A percentile compares a stretch with the other conserved stretches of the same genome.
These are phyloP conservation scores for Seriola dumerili DNA, from an alignment of 2,113 vertebrate species.

Conservation along the genomic window DNA sequence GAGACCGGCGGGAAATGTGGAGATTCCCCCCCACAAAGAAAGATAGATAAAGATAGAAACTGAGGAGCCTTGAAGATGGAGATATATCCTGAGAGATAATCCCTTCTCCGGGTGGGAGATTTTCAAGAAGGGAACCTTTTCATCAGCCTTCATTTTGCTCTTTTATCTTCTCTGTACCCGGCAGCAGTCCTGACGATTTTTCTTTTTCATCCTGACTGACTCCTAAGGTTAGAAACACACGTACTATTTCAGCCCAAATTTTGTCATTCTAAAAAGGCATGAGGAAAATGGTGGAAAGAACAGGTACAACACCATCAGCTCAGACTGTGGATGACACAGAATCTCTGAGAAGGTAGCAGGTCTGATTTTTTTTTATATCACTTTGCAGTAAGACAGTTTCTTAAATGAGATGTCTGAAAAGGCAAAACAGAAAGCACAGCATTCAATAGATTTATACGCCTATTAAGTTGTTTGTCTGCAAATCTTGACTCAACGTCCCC, in stretches of 20 bases:
- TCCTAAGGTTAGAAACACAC: constrained; percentile 37
- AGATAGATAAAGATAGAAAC: constrained; percentile 37
- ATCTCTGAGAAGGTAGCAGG: neutral
- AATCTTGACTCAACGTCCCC: constrained; percentile 49
- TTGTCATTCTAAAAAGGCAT: neutral
- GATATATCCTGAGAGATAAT: constrained; percentile 66
- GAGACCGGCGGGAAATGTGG: constrained; percentile 16
- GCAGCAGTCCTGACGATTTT: constrained; percentile 36
- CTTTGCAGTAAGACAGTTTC: constrained; percentile 8
- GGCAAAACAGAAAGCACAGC: neutral
- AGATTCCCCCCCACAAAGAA: constrained; percentile 13
- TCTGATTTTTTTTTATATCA: constrained; percentile 4
- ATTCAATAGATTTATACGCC: constrained; percentile 24
- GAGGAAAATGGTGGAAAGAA: constrained; percentile 7
- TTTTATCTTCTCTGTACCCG: constrained; percentile 41
- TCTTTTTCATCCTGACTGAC: constrained; percentile 17
- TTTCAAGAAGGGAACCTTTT: constrained; percentile 56
- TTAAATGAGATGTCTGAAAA: constrained; percentile 40
- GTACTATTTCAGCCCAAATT: constrained; percentile 15
- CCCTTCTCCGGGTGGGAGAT: constrained; percentile 42
- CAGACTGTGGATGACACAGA: neutral
- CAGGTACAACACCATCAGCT: neutral
- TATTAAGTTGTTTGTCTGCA: constrained; percentile 47
- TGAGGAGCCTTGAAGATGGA: constrained; percentile 52
- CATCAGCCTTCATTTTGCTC: constrained; percentile 53